Evolutionary conservation across 1,140 invertebrate species (phyloP).

Genomic region (Pemphigus obesinymphae): DNA sequence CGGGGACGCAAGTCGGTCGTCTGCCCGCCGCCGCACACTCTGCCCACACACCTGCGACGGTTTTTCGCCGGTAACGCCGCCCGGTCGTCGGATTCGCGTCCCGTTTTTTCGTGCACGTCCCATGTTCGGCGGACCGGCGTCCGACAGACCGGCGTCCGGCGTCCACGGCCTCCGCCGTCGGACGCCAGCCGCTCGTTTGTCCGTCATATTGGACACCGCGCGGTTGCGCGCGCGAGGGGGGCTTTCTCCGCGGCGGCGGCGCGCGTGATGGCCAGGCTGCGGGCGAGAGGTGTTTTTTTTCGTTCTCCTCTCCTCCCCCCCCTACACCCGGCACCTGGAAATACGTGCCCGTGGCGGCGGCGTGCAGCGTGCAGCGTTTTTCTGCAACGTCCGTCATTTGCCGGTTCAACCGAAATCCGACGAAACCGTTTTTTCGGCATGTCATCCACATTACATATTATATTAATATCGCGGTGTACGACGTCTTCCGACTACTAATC

Average conservation of each 20-base stretch:
- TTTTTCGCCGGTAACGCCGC: conserved; percentile 18
- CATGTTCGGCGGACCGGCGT: conserved; percentile 9
- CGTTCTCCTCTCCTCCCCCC: neutral
- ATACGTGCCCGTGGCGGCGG: neutral
- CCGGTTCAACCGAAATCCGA: neutral
- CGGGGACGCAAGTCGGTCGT: conserved; percentile 5
- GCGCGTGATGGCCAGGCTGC: too few relatives aligned
- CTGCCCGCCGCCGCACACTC: neutral
- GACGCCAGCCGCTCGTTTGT: conserved; percentile 30
- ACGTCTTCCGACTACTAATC: too few relatives aligned
- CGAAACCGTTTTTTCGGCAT: too few relatives aligned
- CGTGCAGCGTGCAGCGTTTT: neutral
- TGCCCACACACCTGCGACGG: conserved; percentile 41
- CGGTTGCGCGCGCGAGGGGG: conserved; percentile 7
- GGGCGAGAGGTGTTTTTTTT: conserved; percentile 14
- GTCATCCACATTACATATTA: too few relatives aligned
- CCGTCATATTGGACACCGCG: conserved; percentile 38
- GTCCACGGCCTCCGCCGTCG: neutral
- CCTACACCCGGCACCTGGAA: neutral
- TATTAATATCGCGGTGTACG: too few relatives aligned
- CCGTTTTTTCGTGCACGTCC: conserved; percentile 12
- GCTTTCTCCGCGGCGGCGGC: conserved; percentile 13
- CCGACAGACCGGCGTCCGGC: neutral
- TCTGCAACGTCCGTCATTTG: neutral
- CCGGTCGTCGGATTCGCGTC: neutral